Conservation (phyloP, 2,888 invertebrate genomes). For the Apotomis capreana region DNA sequence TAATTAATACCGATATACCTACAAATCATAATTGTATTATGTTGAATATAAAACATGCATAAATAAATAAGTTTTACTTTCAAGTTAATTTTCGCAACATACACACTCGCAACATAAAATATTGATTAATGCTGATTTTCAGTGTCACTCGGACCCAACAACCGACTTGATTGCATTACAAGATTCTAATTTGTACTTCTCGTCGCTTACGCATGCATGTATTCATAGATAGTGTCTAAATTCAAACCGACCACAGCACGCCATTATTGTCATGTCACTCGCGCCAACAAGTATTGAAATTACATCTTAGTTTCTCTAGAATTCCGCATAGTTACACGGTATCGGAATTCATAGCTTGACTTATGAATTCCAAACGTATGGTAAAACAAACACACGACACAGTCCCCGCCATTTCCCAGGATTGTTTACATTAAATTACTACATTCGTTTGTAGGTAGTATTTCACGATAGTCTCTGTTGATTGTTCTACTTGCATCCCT, state of each 20-base stretch:
- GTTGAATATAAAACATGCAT: too few species aligned
- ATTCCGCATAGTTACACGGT: conserved; percentile 19
- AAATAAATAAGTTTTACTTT: too few species aligned
- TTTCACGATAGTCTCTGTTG: conserved; percentile 54
- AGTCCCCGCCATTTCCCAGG: conserved; percentile 69
- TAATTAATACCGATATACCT: too few species aligned
- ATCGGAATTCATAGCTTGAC: conserved; percentile 18
- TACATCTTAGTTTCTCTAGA: conserved; percentile 22
- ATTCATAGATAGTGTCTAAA: conserved; percentile 29
- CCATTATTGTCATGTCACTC: conserved; percentile 29
- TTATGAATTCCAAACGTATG: conserved; percentile 36
- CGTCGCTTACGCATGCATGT: conserved; percentile 19
- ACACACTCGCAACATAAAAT: too few species aligned
- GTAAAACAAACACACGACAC: conserved; percentile 58
- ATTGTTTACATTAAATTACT: conserved; percentile 78
- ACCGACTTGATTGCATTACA: neutral
- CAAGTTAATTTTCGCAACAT: too few species aligned
- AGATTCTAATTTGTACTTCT: conserved; percentile 24
- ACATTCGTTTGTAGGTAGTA: conserved; percentile 70
- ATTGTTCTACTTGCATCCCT: conserved; percentile 40
- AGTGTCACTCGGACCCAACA: neutral
- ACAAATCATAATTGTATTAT: too few species aligned
- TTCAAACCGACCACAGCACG: conserved; percentile 16
- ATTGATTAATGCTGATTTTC: neutral
- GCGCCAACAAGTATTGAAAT: conserved; percentile 17